phyloP scores from a whole-genome alignment of 2,888 invertebrate genomes.

The Tipula unca region DNA sequence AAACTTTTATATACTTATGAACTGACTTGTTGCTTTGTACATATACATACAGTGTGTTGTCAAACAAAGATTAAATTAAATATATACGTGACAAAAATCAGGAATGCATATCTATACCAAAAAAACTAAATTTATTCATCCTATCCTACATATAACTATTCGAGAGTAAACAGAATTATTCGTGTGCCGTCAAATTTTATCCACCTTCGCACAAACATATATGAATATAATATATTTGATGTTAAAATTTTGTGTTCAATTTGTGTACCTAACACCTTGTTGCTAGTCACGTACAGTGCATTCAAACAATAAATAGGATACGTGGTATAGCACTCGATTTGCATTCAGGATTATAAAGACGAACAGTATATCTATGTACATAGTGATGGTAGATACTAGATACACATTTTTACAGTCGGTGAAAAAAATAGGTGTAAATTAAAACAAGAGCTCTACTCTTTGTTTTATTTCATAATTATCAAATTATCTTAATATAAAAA shows the following conservation, averaged over 20 bases:
- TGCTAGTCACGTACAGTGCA: background rate
- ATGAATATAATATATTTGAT: background rate
- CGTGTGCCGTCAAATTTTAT: background rate
- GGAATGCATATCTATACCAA: background rate
- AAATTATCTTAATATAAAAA: too few relatives aligned
- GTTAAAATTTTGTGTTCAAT: too few relatives aligned
- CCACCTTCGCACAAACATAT: background rate
- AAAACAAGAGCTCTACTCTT: too few relatives aligned
- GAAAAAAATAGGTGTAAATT: too few relatives aligned
- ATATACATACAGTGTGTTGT: background rate
- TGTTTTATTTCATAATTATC: too few relatives aligned
- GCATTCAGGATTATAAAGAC: background rate
- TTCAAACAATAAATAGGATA: background rate
- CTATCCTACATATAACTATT: background rate
- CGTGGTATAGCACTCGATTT: background rate
- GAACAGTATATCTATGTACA: too few relatives aligned
- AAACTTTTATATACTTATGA: background rate
- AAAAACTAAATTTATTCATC: background rate
- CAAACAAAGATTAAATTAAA: background rate
- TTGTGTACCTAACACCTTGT: background rate
- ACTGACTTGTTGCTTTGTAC: background rate
- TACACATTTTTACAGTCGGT: too few relatives aligned
- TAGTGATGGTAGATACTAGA: too few relatives aligned
- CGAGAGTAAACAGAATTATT: background rate
- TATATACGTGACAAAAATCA: background rate